These are phyloP conservation scores for Cerastoderma edule DNA, from an alignment of 2,888 invertebrate genomes.

Conservation along the genomic window DNA sequence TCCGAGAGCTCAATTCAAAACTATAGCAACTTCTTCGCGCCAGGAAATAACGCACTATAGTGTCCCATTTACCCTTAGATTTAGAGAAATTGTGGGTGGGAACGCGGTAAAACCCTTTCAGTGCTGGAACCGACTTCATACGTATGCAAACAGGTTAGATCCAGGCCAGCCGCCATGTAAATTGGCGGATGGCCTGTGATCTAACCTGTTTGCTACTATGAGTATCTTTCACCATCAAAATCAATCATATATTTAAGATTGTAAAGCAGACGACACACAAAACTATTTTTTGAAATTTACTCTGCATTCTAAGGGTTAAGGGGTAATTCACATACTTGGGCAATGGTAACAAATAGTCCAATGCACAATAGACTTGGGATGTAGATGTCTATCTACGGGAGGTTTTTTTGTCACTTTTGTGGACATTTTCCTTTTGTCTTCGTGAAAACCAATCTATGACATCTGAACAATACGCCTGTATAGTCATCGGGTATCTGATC, in stretches of 20 bases:
- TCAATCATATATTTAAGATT: background rate
- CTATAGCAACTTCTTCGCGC: no score
- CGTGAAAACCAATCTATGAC: conserved; percentile 17
- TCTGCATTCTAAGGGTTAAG: background rate
- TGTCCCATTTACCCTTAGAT: no score
- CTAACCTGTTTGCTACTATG: background rate
- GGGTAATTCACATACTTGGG: no score
- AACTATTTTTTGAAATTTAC: background rate
- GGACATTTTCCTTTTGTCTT: conserved; percentile 8
- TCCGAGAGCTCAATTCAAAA: no score
- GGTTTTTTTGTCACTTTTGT: conserved; percentile 23
- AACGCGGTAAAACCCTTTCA: no score
- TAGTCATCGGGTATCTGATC: background rate
- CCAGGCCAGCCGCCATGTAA: background rate
- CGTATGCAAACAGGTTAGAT: no score
- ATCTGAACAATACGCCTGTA: conserved; percentile 2
- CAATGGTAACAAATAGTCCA: conserved; percentile 12
- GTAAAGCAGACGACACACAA: no score
- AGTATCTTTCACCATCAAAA: background rate
- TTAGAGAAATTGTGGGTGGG: no score
- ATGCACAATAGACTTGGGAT: conserved; percentile 17
- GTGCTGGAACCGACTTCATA: no score
- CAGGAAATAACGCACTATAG: no score
- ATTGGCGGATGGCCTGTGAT: background rate
- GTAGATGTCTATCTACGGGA: conserved; percentile 7